Base-by-base conservation (phyloP, 1,140 invertebrate genomes). In the Drosophila elegans region DNA sequence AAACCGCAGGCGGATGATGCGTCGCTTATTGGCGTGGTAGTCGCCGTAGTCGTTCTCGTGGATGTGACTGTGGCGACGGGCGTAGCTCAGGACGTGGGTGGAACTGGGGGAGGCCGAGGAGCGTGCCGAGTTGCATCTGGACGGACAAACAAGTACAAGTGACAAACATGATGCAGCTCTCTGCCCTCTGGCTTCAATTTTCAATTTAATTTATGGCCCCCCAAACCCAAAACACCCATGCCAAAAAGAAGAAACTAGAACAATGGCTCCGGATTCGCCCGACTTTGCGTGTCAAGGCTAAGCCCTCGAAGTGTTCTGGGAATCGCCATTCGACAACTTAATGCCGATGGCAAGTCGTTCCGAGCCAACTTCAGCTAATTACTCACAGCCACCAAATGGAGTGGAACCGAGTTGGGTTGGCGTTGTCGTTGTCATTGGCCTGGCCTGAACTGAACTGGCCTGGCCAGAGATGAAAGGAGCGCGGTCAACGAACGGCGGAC, bases 31-130 rank as follows among this genome's bases (percentile, higher is more conserved):
- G 69, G 44, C 68, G 64, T n/a, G 21, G 32, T 63, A 21, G 32
- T 63, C 54, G 63, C 45, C 68, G 60, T 75, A 51, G 53, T 53
- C 60, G 61, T 45, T 57, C 38, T 88, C 84, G 46, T 88, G 80
- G 80, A 89, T 76, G 72, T 78, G 85, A 75, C 83, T 89, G 74
- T 88, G 83, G 38, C 83, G 75, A 78, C 75, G 84, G 10, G 83
- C 84, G 68, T 88, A 88, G 72, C 80, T 77, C 51, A 88, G 84
- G 27, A 89, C 83, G 72, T 89, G 80, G 9, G 75, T 89, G 49
- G 84, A 88, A 64, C 83, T 88, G 76, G 71, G 59, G 36, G 55
- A 59, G 36, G 55, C 82, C 44, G 79, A 55, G 38, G 60, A 59
- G 46, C 69, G 77, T 55, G 83, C 72, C 45, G 84, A 88, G 60